These are phyloP conservation scores for Folsomia manolachei DNA, from an alignment of 2,888 invertebrate genomes.

Conservation along the genomic window DNA sequence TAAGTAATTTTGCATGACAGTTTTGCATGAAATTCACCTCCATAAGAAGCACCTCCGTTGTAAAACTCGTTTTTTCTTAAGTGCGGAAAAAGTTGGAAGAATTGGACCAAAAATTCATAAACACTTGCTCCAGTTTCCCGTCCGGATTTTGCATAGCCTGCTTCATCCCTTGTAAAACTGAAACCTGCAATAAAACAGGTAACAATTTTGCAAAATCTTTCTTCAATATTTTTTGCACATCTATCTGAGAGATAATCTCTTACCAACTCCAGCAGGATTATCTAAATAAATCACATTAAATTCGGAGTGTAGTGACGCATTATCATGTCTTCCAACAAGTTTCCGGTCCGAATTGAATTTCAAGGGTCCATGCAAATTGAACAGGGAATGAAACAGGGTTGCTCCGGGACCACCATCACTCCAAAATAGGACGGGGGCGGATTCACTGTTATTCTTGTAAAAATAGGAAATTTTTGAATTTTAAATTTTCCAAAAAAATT, in stretches of 20 bases:
- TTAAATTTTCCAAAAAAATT: neutral
- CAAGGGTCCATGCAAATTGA: constrained; percentile 53
- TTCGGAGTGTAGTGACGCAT: constrained; percentile 52
- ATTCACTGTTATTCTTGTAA: constrained; percentile 17
- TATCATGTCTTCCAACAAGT: constrained; percentile 49
- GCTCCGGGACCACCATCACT: constrained; percentile 56
- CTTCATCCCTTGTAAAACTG: constrained; percentile 33
- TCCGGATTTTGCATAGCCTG: constrained; percentile 19
- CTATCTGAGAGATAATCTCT: neutral
- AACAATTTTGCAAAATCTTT: too few species aligned
- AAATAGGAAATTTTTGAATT: neutral
- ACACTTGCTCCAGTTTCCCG: constrained; percentile 20
- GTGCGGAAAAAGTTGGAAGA: constrained; percentile 33
- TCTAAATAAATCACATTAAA: constrained; percentile 56
- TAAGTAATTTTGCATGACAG: too few species aligned
- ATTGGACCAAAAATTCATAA: constrained; percentile 29
- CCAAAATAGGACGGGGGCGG: constrained; percentile 55
- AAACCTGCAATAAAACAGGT: constrained; percentile 20
- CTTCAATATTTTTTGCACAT: neutral
- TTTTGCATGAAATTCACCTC: too few species aligned
- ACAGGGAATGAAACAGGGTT: constrained; percentile 52
- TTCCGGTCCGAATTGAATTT: constrained; percentile 50
- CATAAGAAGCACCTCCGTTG: constrained; percentile 27
- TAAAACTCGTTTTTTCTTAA: constrained; percentile 29
- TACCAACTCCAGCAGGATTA: constrained; percentile 55